phyloP scores from a whole-genome alignment of 2,888 invertebrate genomes.

The Neocrepidodera transversa region DNA sequence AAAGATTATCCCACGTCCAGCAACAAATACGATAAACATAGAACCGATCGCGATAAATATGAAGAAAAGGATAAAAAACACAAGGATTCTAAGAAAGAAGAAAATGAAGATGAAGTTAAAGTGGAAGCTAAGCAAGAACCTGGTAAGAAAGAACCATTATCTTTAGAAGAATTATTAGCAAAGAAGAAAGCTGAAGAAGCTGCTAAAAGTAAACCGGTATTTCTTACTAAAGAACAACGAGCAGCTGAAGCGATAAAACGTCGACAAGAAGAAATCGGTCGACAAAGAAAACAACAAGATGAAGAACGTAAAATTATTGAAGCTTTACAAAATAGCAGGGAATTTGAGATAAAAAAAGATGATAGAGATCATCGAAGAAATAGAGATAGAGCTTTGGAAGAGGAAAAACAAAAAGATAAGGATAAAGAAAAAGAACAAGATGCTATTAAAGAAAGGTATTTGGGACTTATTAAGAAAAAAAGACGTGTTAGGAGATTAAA shows the following conservation, averaged over 20 bases:
- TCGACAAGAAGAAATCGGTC: conserved; percentile 88
- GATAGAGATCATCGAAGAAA: conserved; percentile 57
- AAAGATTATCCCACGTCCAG: conserved; percentile 36
- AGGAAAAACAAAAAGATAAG: conserved; percentile 70
- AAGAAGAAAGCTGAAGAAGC: conserved; percentile 97
- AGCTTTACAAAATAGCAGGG: conserved; percentile 50
- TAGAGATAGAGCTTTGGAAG: conserved; percentile 61
- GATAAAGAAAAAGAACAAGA: conserved; percentile 93
- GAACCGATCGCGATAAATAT: conserved; percentile 37
- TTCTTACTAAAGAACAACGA: conserved; percentile 95
- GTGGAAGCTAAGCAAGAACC: conserved; percentile 42
- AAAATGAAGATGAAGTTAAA: conserved; percentile 52
- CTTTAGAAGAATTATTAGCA: conserved; percentile 92
- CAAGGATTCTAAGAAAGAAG: conserved; percentile 48
- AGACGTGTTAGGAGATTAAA: conserved; percentile 91
- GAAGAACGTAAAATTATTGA: conserved; percentile 64
- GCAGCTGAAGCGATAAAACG: conserved; percentile 87
- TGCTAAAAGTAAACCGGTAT: conserved; percentile 94
- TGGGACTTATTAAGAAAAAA: conserved; percentile 93
- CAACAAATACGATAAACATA: conserved; percentile 44
- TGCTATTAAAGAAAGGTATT: conserved; percentile 94
- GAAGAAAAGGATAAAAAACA: conserved; percentile 52
- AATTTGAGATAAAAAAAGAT: conserved; percentile 54
- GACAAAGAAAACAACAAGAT: conserved; percentile 74
- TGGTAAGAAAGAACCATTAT: conserved; percentile 83